Percentiles rank a stretch among this genome's conserved stretches.
These are phyloP conservation scores for Noctua janthe DNA, from an alignment of 2,888 invertebrate species.

Conservation along the genomic window DNA sequence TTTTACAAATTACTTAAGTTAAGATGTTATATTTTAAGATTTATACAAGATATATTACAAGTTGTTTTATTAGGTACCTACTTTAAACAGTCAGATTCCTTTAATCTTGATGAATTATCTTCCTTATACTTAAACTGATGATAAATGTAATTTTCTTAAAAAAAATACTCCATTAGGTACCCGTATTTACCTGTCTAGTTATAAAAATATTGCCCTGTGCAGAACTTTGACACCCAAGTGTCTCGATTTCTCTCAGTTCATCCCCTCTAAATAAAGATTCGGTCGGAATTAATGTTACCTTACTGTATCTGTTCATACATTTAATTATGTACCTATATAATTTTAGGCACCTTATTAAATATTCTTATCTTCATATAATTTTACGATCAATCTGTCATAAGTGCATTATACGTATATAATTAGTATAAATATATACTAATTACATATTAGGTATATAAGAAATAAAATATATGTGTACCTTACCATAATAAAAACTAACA, in stretches of 20 bases:
- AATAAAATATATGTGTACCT: not conserved
- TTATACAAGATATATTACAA: not conserved
- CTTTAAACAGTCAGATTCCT: not conserved
- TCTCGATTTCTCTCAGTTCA: no score
- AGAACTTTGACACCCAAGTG: no score
- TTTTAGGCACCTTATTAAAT: not conserved
- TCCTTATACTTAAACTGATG: not conserved
- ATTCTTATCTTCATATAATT: not conserved
- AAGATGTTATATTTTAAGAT: not conserved
- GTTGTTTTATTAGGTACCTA: not conserved
- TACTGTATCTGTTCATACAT: not conserved
- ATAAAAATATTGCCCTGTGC: no score
- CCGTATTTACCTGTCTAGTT: not conserved
- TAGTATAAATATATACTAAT: not conserved
- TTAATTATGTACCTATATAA: not conserved
- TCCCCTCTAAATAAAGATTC: not conserved
- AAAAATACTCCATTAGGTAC: not conserved
- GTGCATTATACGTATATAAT: no score
- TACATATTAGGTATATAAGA: not conserved
- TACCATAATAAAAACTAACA: not conserved
- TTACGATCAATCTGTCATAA: not conserved
- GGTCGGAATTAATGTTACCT: not conserved
- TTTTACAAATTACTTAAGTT: not conserved
- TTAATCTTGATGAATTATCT: constrained; percentile 1
- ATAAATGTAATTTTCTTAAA: no score